Evolutionary conservation across 1,140 invertebrate genomes (phyloP), one percentile per base, ranked within the genome.

Genomic region (Calephelis nemesis): DNA sequence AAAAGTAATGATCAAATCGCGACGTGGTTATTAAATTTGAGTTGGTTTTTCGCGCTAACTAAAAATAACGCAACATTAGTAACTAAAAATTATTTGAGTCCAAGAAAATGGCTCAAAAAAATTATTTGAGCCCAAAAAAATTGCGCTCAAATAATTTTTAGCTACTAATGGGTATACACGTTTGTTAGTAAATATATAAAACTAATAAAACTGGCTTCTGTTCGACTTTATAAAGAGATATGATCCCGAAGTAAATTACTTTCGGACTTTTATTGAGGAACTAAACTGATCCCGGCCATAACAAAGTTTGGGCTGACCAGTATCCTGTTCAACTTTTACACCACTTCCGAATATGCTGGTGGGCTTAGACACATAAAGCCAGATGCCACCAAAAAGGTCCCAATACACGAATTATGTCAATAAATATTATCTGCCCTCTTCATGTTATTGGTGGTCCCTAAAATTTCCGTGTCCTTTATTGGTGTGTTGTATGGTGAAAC

Each of bases 181-280:
- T 42, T 72, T 39, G 19, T 19, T 19, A 9, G 52, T 19, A 30
- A 19, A 19, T 30, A 54, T 19, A 19, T 30, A 19, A 82, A 80
- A 77, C 74, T 71, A 84, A 85, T 83, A 79, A 83, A 85, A 79
- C 69, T 77, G 72, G 71, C 67, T 72, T 48, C 68, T 62, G 60
- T 62, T 76, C 66, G 70, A 83, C 76, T 85, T 83, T 83, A 82
- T 84, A 83, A 85, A 88, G 81, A 76, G 79, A 81, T 78, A 83
- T 74, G 74, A 78, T 83, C 82, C 84, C 83, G 74, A 80, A 82
- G 80, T 81, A 79, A 86, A 85, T 88, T 86, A 87, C 82, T 86
- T 88, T 77, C 69, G 70, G 78, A 88, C 74, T 87, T 88, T 87
- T 88, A 90, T 88, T 83, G 84, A 84, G 79, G 85, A 85, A 87